A percentile compares a stretch with the other conserved stretches of the same genome.
Evolutionary conservation across 2,888 invertebrate genomes (phyloP).

Genomic region (Amiota mariae): DNA sequence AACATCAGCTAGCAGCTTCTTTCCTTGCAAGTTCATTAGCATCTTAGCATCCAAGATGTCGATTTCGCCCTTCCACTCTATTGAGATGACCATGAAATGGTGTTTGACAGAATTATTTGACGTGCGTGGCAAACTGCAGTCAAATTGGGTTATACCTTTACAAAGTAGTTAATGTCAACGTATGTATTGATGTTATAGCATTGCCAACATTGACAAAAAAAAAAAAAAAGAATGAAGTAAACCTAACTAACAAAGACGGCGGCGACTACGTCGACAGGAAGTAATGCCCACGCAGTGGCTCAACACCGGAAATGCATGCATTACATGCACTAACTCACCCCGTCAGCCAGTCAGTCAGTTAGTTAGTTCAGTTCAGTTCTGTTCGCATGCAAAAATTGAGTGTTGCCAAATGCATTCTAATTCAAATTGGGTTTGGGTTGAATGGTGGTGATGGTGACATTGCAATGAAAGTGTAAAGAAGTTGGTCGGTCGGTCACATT

Average conservation of each 20-base stretch:
- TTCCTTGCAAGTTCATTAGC: too few relatives aligned
- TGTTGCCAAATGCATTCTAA: slow-evolving; percentile 23
- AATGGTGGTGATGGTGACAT: slow-evolving; percentile 14
- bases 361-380: too few relatives aligned
- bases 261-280: slow-evolving; percentile 21
- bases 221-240: neutral
- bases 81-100: too few relatives aligned
- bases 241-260: too few relatives aligned
- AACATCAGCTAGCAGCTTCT: too few relatives aligned
- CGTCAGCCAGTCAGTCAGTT: slow-evolving; percentile 19
- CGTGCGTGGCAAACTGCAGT: too few relatives aligned
- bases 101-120: too few relatives aligned
- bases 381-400: neutral
- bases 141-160: too few relatives aligned
- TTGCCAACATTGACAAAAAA: slow-evolving; percentile 6
- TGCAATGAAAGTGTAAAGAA: slow-evolving; percentile 22
- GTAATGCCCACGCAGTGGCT: slow-evolving; percentile 14
- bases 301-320: slow-evolving; percentile 51
- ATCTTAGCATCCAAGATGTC: too few relatives aligned
- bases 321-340: slow-evolving; percentile 59
- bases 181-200: neutral
- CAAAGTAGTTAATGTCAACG: too few relatives aligned
- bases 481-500: slow-evolving; percentile 9
- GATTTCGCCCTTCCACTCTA: too few relatives aligned
- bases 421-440: neutral